Percentiles rank a stretch among this genome's conserved stretches.
These are phyloP conservation scores for Globia sparganii DNA, from an alignment of 2,888 invertebrate genomes.

Conservation along the genomic window DNA sequence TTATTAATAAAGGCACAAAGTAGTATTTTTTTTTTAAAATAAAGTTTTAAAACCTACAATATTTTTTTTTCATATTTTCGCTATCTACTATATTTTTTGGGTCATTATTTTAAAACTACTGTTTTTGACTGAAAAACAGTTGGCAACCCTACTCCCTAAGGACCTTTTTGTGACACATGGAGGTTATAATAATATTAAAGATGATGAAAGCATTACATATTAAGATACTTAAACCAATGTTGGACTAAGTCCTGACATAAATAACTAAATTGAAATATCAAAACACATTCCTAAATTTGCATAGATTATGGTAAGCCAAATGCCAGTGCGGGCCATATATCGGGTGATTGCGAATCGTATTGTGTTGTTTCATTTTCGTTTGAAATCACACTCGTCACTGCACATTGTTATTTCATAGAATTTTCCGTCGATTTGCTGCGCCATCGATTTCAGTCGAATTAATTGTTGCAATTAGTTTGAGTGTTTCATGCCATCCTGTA, in stretches of 20 bases:
- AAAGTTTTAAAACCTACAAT: no score
- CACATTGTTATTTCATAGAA: conserved; percentile 43
- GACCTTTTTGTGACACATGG: not conserved
- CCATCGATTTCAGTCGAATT: conserved; percentile 15
- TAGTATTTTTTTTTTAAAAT: no score
- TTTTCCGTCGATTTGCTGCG: conserved; percentile 6
- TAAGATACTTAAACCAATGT: not conserved
- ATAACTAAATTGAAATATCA: conserved; percentile 1
- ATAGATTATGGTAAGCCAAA: conserved; percentile 20
- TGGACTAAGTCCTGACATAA: not conserved
- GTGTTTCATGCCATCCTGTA: not conserved
- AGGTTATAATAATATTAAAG: conserved; percentile 3
- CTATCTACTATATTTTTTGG: no score
- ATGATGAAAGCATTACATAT: conserved; percentile 1
- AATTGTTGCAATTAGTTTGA: conserved; percentile 2
- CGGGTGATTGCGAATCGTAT: conserved; percentile 18
- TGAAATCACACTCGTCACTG: conserved; percentile 18
- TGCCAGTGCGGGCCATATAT: not conserved
- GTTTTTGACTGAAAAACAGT: no score
- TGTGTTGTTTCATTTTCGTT: conserved; percentile 30
- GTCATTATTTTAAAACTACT: no score
- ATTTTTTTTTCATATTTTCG: no score
- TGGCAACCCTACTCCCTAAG: no score
- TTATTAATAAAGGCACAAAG: no score
- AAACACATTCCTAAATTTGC: conserved; percentile 23